phyloP scores from a whole-genome alignment of 2,113 vertebrate species.

The Brachyistius frenatus region DNA sequence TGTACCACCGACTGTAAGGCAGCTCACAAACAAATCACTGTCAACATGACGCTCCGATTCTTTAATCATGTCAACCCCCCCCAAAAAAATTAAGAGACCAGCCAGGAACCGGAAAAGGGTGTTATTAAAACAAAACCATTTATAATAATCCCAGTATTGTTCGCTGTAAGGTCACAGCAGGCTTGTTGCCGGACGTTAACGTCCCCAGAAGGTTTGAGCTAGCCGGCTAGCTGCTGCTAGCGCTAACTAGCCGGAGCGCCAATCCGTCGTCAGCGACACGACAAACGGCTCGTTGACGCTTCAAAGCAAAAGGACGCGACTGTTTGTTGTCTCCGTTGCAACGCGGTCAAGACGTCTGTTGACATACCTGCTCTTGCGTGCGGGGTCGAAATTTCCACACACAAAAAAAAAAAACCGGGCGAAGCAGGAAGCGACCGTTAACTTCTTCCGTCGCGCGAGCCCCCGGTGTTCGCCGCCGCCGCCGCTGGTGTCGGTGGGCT shows the following conservation, averaged over 20 bases:
- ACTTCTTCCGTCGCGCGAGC: constrained; percentile 42
- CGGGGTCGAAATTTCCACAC: background rate
- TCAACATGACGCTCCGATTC: too few species aligned
- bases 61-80: too few species aligned
- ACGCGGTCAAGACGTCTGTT: background rate
- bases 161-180: too few species aligned
- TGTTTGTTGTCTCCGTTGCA: background rate
- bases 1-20: background rate
- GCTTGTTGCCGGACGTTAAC: too few species aligned
- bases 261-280: constrained; percentile 33
- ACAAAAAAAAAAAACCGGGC: background rate
- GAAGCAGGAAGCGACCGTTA: constrained; percentile 5
- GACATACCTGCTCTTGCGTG: constrained; percentile 60
- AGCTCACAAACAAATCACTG: background rate
- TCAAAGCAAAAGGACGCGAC: constrained; percentile 19
- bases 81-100: too few species aligned
- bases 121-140: too few species aligned
- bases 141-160: too few species aligned
- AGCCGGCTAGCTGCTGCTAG: constrained; percentile 58
- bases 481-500: background rate
- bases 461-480: background rate
- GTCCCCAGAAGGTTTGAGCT: background rate
- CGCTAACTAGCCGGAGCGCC: constrained; percentile 49
- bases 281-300: constrained; percentile 1
- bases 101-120: too few species aligned